A percentile compares a stretch with the other conserved stretches of the same genome.
Evolutionary conservation across 2,888 invertebrate genomes (phyloP).

Genomic region (Euzetes globulus): DNA sequence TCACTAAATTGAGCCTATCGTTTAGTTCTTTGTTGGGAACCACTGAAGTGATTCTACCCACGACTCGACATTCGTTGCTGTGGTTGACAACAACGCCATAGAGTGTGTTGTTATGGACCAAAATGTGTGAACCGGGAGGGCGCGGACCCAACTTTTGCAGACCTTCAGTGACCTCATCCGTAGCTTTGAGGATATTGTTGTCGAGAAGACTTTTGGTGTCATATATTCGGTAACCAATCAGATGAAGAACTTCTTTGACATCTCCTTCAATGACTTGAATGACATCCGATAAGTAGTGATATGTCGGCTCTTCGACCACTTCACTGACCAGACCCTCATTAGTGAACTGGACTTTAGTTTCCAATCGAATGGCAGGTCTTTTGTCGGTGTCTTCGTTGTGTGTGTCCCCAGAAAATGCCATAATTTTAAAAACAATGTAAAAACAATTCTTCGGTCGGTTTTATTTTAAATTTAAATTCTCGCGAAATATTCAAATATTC

Average conservation of each 20-base stretch:
- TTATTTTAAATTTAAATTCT: no score
- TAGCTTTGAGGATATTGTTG: neutral
- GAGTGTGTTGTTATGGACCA: neutral
- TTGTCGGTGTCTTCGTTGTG: neutral
- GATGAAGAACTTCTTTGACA: neutral
- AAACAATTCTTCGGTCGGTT: no score
- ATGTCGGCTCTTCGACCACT: neutral
- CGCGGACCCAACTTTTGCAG: neutral
- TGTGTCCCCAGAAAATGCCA: neutral
- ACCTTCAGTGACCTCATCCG: neutral
- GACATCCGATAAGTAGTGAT: neutral
- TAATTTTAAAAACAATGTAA: no score
- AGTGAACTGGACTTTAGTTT: neutral
- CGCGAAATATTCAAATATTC: no score
- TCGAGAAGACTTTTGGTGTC: neutral
- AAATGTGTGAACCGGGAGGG: neutral
- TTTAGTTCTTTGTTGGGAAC: neutral
- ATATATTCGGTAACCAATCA: neutral
- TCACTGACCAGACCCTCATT: neutral
- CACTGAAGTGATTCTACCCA: neutral
- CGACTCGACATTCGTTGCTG: neutral
- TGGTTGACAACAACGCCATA: neutral
- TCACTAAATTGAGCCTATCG: neutral
- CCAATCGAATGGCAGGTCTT: neutral
- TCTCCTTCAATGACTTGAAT: neutral